Percentiles rank a stretch among this genome's conserved stretches.
These are phyloP conservation scores for Zoanthus solanderi DNA, from an alignment of 92 coral and sea anemone species.

Conservation along the genomic window DNA sequence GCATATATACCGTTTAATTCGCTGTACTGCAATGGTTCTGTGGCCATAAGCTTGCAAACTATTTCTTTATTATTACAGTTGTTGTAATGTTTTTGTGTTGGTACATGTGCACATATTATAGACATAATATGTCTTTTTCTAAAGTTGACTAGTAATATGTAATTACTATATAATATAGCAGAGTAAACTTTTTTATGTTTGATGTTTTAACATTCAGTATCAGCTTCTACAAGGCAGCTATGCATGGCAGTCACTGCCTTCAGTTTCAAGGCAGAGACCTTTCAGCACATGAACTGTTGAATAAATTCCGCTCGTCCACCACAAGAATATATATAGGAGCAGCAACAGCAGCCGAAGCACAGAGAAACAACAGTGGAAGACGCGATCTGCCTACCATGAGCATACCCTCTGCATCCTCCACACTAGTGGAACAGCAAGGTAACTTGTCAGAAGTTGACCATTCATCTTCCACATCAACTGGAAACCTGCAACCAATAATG, in stretches of 20 bases:
- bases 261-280: conserved; percentile 1
- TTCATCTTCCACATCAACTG: not conserved
- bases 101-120: too few species aligned
- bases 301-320: not conserved
- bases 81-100: too few species aligned
- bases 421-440: not conserved
- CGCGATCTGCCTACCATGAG: not conserved
- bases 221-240: conserved; percentile 30
- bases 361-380: not conserved
- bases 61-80: too few species aligned
- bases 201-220: not conserved
- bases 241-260: conserved; percentile 11
- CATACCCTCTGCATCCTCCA: not conserved
- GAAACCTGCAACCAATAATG: not conserved
- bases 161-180: too few species aligned
- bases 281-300: not conserved
- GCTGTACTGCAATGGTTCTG: too few species aligned
- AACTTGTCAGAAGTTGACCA: not conserved
- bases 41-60: too few species aligned
- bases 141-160: too few species aligned
- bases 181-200: too few species aligned
- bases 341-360: not conserved
- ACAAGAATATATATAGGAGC: conserved; percentile 6
- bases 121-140: too few species aligned
- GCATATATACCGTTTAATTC: too few species aligned